These are phyloP conservation scores for Lemur catta DNA, from an alignment of 2,797 vertebrate species.

Conservation along the genomic window DNA sequence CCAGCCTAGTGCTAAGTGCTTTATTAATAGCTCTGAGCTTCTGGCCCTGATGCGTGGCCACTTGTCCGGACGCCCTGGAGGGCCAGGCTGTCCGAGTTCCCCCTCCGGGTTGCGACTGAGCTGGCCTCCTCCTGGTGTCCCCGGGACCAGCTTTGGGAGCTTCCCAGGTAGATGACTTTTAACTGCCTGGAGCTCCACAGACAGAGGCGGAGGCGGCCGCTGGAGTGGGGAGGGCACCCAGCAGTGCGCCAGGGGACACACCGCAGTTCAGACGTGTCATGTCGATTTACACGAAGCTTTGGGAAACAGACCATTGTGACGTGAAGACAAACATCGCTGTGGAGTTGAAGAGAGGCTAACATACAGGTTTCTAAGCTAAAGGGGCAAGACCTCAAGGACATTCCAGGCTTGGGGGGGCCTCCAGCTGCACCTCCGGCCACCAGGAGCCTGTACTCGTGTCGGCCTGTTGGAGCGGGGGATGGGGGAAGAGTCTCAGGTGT, in stretches of 20 bases:
- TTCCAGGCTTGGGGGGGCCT: background rate
- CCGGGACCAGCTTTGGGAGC: background rate
- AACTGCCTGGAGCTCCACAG: background rate
- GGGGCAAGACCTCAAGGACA: background rate
- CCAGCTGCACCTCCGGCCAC: background rate
- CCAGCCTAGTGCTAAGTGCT: rapidly evolving
- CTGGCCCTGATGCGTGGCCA: background rate
- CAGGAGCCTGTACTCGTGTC: background rate
- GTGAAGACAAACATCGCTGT: background rate
- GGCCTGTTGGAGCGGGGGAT: rapidly evolving
- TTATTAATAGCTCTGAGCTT: background rate
- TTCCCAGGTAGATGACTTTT: background rate
- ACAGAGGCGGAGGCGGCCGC: background rate
- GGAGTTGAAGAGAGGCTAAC: background rate
- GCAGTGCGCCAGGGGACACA: background rate
- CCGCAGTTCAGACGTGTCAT: background rate
- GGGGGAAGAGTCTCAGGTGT: background rate
- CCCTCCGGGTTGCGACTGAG: background rate
- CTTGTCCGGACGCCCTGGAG: background rate
- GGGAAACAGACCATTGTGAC: background rate
- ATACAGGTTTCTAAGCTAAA: background rate
- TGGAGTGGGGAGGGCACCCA: rapidly evolving
- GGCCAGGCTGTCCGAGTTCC: background rate
- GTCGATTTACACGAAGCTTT: background rate
- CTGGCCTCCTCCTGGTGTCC: background rate